Conservation (phyloP, 2,888 invertebrate species). For the Tetragonula carbonaria region DNA sequence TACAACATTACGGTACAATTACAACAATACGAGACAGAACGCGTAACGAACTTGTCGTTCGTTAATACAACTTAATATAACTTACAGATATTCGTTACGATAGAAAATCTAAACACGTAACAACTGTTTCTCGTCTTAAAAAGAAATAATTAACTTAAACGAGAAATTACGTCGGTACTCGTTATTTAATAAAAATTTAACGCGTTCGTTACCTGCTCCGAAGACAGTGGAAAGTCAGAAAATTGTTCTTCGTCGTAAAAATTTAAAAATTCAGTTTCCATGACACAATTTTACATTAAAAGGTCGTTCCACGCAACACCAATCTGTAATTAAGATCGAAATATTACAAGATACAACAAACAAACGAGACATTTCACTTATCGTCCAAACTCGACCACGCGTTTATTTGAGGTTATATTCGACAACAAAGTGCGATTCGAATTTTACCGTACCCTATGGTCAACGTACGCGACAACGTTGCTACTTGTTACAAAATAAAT, state of each 20-base stretch:
- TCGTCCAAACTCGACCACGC: constrained; percentile 51
- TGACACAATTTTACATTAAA: constrained; percentile 67
- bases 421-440: constrained; percentile 6
- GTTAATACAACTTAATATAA: no score
- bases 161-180: not conserved
- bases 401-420: constrained; percentile 66
- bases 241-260: constrained; percentile 85
- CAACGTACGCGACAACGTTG: not conserved
- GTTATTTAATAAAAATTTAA: constrained; percentile 1
- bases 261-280: constrained; percentile 85
- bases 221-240: constrained; percentile 79
- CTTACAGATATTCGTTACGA: no score
- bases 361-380: not conserved
- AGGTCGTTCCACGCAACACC: not conserved
- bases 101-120: not conserved
- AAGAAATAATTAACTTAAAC: not conserved
- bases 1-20: no score
- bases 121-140: no score
- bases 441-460: constrained; percentile 1
- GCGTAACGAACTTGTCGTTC: no score
- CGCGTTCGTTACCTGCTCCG: constrained; percentile 75
- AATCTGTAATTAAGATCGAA: constrained; percentile 28
- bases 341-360: constrained; percentile 1
- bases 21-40: no score
- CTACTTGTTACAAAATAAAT: not conserved